Evolutionary conservation across 2,797 vertebrate species (phyloP).

Genomic region (Liparis tanakae): DNA sequence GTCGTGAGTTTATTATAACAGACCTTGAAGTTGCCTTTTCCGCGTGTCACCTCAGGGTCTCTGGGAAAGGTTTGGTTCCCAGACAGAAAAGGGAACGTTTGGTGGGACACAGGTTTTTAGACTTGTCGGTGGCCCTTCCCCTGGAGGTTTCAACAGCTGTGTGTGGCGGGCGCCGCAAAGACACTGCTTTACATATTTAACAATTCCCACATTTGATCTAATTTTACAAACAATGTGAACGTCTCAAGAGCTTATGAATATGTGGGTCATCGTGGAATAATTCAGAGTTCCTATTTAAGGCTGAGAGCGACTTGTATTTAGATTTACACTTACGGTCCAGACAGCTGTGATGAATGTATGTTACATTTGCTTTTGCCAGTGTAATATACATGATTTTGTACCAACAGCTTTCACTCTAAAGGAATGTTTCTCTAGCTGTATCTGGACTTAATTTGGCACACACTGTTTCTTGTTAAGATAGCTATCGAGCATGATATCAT

Average conservation of each 20-base stretch:
- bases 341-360: constrained; percentile 61
- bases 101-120: constrained; percentile 51
- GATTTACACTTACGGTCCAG: constrained; percentile 32
- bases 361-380: constrained; percentile 50
- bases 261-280: constrained; percentile 19
- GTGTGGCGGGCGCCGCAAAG: constrained; percentile 20
- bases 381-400: constrained; percentile 46
- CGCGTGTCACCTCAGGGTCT: constrained; percentile 36
- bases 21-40: constrained; percentile 47
- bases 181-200: constrained; percentile 9
- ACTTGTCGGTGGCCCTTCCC: constrained; percentile 44
- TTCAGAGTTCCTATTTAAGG: constrained; percentile 12
- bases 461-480: constrained; percentile 57
- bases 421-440: constrained; percentile 66
- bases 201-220: constrained; percentile 23
- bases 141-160: constrained; percentile 24
- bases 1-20: constrained; percentile 62
- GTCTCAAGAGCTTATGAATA: not conserved
- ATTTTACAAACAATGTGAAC: constrained; percentile 8
- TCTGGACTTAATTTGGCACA: constrained; percentile 65
- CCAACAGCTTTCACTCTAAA: constrained; percentile 48
- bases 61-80: constrained; percentile 83
- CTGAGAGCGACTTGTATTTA: constrained; percentile 14
- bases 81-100: constrained; percentile 57
- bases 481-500: constrained; percentile 59